Percentiles rank a stretch among this genome's conserved stretches.
These are phyloP conservation scores for Trididemnum nubilum DNA, from an alignment of 23 tunicate genomes.

Conservation along the genomic window DNA sequence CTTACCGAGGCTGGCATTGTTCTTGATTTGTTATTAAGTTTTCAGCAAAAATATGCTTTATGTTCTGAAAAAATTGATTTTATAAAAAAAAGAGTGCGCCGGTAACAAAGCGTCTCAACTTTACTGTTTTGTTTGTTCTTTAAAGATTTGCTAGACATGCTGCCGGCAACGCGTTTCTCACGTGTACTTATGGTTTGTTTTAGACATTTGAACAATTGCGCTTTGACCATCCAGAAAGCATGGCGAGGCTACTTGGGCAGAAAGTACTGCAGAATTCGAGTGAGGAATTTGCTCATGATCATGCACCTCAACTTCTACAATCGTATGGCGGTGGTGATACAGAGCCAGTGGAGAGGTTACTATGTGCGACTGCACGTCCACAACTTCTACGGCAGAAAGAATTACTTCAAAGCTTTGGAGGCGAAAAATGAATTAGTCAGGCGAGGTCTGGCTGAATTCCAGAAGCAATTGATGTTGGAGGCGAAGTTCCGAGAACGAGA, in stretches of 20 bases:
- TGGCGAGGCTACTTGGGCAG: slow-evolving; percentile 57
- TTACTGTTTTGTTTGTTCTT: no score
- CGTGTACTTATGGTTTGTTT: no score
- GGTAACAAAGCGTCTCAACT: no score
- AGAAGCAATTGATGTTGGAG: slow-evolving; percentile 24
- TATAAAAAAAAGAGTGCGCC: no score
- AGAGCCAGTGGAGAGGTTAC: slow-evolving; percentile 67
- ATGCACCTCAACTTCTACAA: slow-evolving; percentile 46
- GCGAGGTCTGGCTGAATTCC: slow-evolving; percentile 26
- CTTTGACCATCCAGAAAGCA: slow-evolving; percentile 43
- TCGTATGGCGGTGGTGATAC: slow-evolving; percentile 57
- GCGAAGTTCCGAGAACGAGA: slow-evolving; percentile 11
- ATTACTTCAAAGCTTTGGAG: slow-evolving; percentile 46
- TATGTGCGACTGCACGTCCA: slow-evolving; percentile 55
- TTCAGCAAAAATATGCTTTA: no score
- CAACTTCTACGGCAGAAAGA: slow-evolving; percentile 65
- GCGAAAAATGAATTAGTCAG: slow-evolving; percentile 44
- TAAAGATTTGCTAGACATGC: no score
- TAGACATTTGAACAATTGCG: slow-evolving; percentile 14
- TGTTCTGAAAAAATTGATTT: no score
- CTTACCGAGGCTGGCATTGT: no score
- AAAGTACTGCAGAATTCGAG: slow-evolving; percentile 19
- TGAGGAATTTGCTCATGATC: slow-evolving; percentile 36
- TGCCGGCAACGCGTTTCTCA: no score
- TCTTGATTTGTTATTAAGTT: no score